Base-by-base conservation (phyloP, 2,113 vertebrate genomes). In the Cacatua alba region DNA sequence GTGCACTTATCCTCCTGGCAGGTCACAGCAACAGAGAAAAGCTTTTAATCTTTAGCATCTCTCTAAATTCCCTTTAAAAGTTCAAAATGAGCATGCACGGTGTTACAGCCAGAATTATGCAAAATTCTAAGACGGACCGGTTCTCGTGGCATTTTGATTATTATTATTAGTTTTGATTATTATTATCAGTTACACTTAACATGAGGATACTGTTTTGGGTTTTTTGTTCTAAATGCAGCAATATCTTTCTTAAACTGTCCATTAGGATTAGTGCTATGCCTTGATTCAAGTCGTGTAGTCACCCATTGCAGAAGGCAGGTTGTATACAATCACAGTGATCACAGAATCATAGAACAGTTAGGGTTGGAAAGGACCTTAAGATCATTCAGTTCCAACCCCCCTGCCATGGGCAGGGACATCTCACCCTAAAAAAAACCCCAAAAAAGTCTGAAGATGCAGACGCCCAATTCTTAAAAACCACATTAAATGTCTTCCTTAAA, bases 401-500 rank as follows among this genome's bases (percentile, higher is more conserved):
- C 18, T 20, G 53, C 53, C 18, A 57, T 20, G 31, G 53, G 18
- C 18, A 57, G 53, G 53, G 53, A 12, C 53, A 55, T 18, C 53
- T 20, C 53, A 33, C 19, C 20, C 19, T 57, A 57, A 55, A 31
- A 20, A 57, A 57, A 33, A 7, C 13, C 53, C 52, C 5, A 33
- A 57, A 12, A 57, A 41, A 96, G 95, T 95, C 95, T 96, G 96
- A 97, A 97, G 97, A 98, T 91, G 96, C 75, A 97, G 94, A 95
- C 92, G 95, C 97, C 95, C 97, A 93, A 77, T 82, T 97, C 95
- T 97, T 97, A 97, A 97, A 98, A 98, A 98, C 85, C 91, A 72
- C 96, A 96, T 95, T 92, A 97, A 98, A 98, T 96, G 98, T 98
- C 97, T 98, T 98, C 95, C 97, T 98, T 91, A 96, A 98, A 95